These are phyloP conservation scores for Cirrhinus mrigala DNA, from an alignment of 2,797 vertebrate genomes.

Conservation along the genomic window DNA sequence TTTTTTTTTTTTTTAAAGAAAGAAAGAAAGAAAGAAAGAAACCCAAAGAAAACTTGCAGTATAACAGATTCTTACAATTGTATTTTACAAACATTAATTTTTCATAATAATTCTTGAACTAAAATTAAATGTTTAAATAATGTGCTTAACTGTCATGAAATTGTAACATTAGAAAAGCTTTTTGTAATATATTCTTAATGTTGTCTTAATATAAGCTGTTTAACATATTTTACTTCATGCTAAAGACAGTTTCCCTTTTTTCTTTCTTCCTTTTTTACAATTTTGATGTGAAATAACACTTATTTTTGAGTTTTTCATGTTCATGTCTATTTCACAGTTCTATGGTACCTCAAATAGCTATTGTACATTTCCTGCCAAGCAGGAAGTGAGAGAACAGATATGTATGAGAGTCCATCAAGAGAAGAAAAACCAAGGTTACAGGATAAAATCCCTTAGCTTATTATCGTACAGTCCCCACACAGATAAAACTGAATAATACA, in stretches of 20 bases:
- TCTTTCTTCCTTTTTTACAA: background rate
- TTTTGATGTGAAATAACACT: background rate
- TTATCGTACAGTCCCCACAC: background rate
- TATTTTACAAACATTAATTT: too few relatives aligned
- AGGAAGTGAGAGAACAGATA: background rate
- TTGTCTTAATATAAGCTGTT: background rate
- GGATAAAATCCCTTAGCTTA: conserved; percentile 15
- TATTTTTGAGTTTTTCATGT: background rate
- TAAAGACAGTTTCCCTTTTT: background rate
- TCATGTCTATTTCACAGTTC: background rate
- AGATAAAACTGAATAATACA: conserved; percentile 20
- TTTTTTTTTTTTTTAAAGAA: too few relatives aligned
- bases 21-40: too few relatives aligned
- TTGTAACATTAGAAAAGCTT: background rate
- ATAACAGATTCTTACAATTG: too few relatives aligned
- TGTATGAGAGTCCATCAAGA: background rate
- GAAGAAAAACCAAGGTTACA: background rate
- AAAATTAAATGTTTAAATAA: too few relatives aligned
- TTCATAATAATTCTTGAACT: too few relatives aligned
- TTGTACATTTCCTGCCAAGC: background rate
- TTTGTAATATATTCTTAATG: background rate
- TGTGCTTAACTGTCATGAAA: too few relatives aligned
- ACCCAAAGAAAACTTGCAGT: too few relatives aligned
- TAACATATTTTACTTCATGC: background rate
- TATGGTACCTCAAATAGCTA: background rate